These are phyloP conservation scores for Fabriciana adippe DNA, from an alignment of 2,888 invertebrate species.

Conservation along the genomic window DNA sequence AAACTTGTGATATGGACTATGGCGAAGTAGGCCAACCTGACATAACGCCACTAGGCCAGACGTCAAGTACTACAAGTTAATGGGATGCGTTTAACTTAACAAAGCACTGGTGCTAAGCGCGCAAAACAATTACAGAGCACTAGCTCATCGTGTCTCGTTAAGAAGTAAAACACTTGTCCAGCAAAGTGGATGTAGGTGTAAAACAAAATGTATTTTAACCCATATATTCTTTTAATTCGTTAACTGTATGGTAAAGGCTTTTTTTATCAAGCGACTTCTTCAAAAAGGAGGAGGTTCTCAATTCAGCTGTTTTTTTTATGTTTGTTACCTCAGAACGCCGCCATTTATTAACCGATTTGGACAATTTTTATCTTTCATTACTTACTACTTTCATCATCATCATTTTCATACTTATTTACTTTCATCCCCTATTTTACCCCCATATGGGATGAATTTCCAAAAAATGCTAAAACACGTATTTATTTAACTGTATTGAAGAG, in stretches of 20 bases:
- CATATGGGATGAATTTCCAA: too few species aligned
- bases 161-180: conserved; percentile 29
- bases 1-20: not conserved
- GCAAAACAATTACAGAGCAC: conserved; percentile 22
- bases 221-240: not conserved
- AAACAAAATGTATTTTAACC: conserved; percentile 9
- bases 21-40: not conserved
- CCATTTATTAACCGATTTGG: too few species aligned
- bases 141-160: conserved; percentile 22
- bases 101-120: conserved; percentile 28
- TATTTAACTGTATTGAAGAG: too few species aligned
- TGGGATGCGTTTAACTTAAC: conserved; percentile 28
- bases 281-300: too few species aligned
- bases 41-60: not conserved
- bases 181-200: conserved; percentile 34
- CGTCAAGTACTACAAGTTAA: not conserved
- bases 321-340: too few species aligned
- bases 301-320: too few species aligned
- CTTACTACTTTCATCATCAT: too few species aligned
- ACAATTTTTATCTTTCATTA: too few species aligned
- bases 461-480: too few species aligned
- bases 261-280: too few species aligned
- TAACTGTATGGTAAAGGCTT: not conserved
- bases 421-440: too few species aligned
- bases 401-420: too few species aligned